Evolutionary conservation across 2,888 invertebrate genomes (phyloP).

Genomic region (Lasioglossum pauxillum): DNA sequence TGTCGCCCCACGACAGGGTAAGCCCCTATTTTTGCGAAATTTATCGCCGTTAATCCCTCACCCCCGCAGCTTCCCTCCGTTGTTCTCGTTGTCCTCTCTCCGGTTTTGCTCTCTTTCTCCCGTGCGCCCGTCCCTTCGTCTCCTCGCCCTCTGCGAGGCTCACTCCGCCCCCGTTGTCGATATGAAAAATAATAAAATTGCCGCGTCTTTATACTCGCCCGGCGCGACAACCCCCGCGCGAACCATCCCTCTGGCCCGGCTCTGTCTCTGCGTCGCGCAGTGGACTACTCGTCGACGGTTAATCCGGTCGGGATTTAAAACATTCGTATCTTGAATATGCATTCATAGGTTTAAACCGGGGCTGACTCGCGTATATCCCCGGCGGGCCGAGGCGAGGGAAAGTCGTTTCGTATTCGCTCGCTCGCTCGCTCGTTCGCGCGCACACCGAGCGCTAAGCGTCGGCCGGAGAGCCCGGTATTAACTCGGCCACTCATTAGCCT

Average conservation of each 20-base stretch:
- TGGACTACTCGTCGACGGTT: constrained; percentile 66
- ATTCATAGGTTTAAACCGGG: constrained; percentile 77
- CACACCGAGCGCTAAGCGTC: constrained; percentile 28
- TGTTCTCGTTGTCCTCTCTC: constrained; percentile 69
- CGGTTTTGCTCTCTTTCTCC: constrained; percentile 62
- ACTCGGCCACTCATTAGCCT: constrained; percentile 77
- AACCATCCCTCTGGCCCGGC: neutral
- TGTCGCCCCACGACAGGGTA: constrained; percentile 84
- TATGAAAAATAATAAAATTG: constrained; percentile 58
- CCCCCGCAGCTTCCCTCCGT: constrained; percentile 71
- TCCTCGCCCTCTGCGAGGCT: constrained; percentile 16
- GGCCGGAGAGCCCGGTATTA: constrained; percentile 72
- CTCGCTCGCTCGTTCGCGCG: neutral
- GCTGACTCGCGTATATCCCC: constrained; percentile 65
- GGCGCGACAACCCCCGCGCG: neutral
- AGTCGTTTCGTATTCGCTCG: constrained; percentile 29
- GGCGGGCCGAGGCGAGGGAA: constrained; percentile 47
- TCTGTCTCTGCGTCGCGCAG: constrained; percentile 14
- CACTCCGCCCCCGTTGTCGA: constrained; percentile 47
- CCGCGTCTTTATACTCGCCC: constrained; percentile 49
- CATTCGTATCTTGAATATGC: constrained; percentile 82
- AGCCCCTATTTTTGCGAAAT: constrained; percentile 85
- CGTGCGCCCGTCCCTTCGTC: constrained; percentile 69
- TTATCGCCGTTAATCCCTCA: constrained; percentile 84
- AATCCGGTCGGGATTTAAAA: constrained; percentile 82